phyloP scores from a whole-genome alignment of 2,113 vertebrate species.

The Mustelus asterias region DNA sequence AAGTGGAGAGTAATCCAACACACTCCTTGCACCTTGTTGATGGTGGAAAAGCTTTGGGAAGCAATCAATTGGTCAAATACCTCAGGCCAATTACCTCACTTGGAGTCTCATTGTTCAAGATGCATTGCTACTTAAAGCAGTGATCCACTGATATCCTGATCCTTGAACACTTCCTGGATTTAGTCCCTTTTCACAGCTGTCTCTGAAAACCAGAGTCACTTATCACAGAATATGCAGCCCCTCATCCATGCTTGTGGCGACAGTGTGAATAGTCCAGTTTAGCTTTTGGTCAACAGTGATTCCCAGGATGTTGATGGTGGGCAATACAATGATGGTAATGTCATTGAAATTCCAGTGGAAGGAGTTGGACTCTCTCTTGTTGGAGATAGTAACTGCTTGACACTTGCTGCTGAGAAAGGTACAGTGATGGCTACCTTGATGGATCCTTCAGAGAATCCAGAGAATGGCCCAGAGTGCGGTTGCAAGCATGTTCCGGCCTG shows the following conservation, averaged over 20 bases:
- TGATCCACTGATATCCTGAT: neutral
- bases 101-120: neutral
- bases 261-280: neutral
- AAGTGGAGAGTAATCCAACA: no score
- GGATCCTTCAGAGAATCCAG: neutral
- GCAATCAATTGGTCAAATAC: neutral
- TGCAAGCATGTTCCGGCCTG: neutral
- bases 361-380: neutral
- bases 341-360: neutral
- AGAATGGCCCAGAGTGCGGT: neutral
- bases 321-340: no score
- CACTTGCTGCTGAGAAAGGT: neutral
- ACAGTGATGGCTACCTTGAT: neutral
- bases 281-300: neutral
- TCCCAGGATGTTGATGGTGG: neutral
- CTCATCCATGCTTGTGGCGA: neutral
- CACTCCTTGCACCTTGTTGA: neutral
- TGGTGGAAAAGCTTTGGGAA: neutral
- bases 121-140: neutral
- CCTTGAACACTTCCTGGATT: neutral
- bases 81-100: neutral
- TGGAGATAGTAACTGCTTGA: neutral
- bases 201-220: neutral
- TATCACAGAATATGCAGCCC: neutral
- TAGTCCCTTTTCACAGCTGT: neutral